A percentile compares a stretch with the other conserved stretches of the same genome.
phyloP scores from a whole-genome alignment of 2,888 invertebrate genomes.

The Hirtodrosophila confusa region DNA sequence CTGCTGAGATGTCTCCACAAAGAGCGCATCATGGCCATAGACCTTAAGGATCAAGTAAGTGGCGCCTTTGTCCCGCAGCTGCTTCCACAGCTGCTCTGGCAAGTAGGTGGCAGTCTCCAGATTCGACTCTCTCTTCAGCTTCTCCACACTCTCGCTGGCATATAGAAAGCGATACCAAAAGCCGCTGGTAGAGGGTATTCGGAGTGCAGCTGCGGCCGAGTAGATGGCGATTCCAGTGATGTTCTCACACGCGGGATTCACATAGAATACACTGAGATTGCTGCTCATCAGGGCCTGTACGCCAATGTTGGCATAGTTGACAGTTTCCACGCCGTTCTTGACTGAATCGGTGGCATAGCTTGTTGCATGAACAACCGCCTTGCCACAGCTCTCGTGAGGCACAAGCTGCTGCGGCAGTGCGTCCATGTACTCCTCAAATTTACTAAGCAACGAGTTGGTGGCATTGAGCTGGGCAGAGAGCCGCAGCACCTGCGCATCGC shows the following conservation, averaged over 20 bases:
- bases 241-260: slow-evolving; percentile 75
- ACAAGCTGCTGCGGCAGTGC: slow-evolving; percentile 69
- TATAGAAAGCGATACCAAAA: slow-evolving; percentile 82
- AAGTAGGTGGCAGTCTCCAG: slow-evolving; percentile 86
- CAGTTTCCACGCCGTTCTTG: slow-evolving; percentile 53
- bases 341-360: slow-evolving; percentile 13
- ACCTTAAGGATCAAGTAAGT: slow-evolving; percentile 85
- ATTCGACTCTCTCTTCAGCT: slow-evolving; percentile 84
- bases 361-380: slow-evolving; percentile 2
- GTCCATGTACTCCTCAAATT: slow-evolving; percentile 86
- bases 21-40: slow-evolving; percentile 86
- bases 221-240: slow-evolving; percentile 82
- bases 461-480: slow-evolving; percentile 86
- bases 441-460: slow-evolving; percentile 87
- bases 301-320: slow-evolving; percentile 64
- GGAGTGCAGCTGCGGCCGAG: slow-evolving; percentile 10
- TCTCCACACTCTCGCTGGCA: slow-evolving; percentile 83
- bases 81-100: slow-evolving; percentile 84
- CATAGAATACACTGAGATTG: slow-evolving; percentile 81
- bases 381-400: slow-evolving; percentile 48
- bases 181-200: slow-evolving; percentile 44
- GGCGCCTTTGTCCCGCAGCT: slow-evolving; percentile 9
- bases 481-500: slow-evolving; percentile 81
- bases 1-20: slow-evolving; percentile 85
- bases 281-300: slow-evolving; percentile 72